A percentile compares a stretch with the other conserved stretches of the same genome.
Conservation (phyloP, 2,888 invertebrate species). For the Cephalotes varians region DNA sequence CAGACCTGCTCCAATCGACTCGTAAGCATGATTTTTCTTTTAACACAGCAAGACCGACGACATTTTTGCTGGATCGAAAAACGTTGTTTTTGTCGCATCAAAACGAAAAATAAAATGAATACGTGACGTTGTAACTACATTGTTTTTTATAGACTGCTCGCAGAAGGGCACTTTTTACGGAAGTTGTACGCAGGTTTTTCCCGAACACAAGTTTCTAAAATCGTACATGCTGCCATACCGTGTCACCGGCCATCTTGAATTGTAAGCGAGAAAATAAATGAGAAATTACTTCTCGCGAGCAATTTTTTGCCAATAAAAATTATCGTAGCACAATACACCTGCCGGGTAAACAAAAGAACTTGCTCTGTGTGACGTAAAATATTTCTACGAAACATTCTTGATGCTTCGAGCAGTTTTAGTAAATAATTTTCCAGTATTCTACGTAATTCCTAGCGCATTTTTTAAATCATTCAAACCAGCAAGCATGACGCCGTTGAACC, state of each 20-base stretch:
- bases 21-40: background rate
- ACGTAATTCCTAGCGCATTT: background rate
- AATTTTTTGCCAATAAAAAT: constrained; percentile 30
- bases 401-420: background rate
- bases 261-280: background rate
- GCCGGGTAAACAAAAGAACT: background rate
- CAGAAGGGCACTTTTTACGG: constrained; percentile 33
- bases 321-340: background rate
- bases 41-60: background rate
- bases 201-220: constrained; percentile 21
- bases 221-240: background rate
- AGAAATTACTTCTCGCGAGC: background rate
- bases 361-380: background rate
- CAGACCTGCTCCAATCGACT: constrained; percentile 10
- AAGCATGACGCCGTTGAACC: constrained; percentile 2
- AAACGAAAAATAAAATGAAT: constrained; percentile 10
- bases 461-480: constrained; percentile 4
- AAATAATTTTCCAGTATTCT: background rate
- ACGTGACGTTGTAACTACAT: constrained; percentile 35
- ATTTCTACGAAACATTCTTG: background rate
- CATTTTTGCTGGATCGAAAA: constrained; percentile 18
- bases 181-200: constrained; percentile 7
- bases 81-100: background rate
- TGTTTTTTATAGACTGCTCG: constrained; percentile 4
- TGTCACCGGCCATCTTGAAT: constrained; percentile 10